phyloP scores from a whole-genome alignment of 2,797 vertebrate genomes.

The Sebastes oblongus region DNA sequence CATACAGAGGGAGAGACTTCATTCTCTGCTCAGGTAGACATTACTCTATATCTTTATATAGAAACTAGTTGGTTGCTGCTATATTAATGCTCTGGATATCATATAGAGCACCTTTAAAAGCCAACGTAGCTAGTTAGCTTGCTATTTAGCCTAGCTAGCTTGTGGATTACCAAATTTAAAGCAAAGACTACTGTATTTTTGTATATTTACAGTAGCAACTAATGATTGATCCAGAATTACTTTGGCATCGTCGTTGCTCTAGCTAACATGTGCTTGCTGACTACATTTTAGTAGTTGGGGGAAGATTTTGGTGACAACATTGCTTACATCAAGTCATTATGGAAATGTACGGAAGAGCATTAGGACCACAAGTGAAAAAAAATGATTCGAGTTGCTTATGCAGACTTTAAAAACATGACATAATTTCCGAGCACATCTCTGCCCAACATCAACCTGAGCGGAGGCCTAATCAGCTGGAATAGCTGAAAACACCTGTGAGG shows the following conservation, averaged over 20 bases:
- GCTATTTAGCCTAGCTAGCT: too few species aligned
- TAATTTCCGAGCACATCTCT: background rate
- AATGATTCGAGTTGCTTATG: background rate
- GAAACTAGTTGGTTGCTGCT: accelerated
- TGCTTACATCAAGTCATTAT: background rate
- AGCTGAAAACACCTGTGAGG: constrained; percentile 9
- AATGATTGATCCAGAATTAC: background rate
- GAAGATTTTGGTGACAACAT: background rate
- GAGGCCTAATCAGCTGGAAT: background rate
- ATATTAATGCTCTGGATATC: background rate
- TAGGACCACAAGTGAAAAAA: background rate
- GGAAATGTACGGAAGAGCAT: background rate
- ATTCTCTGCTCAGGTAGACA: background rate
- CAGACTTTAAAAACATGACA: background rate
- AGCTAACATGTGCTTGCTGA: background rate
- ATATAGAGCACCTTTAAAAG: background rate
- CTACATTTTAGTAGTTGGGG: background rate
- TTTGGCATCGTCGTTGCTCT: background rate
- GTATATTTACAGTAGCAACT: background rate
- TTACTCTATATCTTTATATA: background rate
- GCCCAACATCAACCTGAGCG: background rate
- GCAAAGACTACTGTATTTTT: background rate
- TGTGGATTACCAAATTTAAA: background rate
- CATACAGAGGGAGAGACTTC: background rate
- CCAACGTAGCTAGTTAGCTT: background rate